Evolutionary conservation across 2,888 invertebrate genomes (phyloP).

Genomic region (Neelides folsomi): DNA sequence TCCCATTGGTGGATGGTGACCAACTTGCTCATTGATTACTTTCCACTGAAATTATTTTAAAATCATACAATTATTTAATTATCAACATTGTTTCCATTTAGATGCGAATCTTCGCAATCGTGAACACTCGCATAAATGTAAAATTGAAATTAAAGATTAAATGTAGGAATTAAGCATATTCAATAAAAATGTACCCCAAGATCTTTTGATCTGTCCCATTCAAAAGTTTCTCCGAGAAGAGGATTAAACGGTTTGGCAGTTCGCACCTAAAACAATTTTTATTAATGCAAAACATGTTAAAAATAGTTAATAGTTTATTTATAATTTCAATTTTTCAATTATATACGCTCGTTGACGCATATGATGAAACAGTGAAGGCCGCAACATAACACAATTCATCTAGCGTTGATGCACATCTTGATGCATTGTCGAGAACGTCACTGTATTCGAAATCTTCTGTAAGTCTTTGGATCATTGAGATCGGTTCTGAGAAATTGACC

Average conservation of each 20-base stretch:
- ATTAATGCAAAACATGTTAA: neutral
- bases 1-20: slow-evolving; percentile 97
- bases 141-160: too few relatives aligned
- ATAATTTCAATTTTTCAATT: neutral
- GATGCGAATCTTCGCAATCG: too few relatives aligned
- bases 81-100: too few relatives aligned
- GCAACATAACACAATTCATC: slow-evolving; percentile 94
- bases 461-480: slow-evolving; percentile 94
- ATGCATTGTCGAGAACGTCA: slow-evolving; percentile 71
- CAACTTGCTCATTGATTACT: slow-evolving; percentile 85
- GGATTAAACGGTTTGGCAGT: slow-evolving; percentile 98
- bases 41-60: slow-evolving; percentile 49
- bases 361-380: slow-evolving; percentile 83
- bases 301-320: too few relatives aligned
- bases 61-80: too few relatives aligned
- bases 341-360: slow-evolving; percentile 57
- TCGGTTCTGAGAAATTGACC: slow-evolving; percentile 94
- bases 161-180: too few relatives aligned
- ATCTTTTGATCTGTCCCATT: slow-evolving; percentile 89
- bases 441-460: slow-evolving; percentile 97
- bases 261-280: slow-evolving; percentile 37
- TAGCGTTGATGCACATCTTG: slow-evolving; percentile 64
- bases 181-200: slow-evolving; percentile 48
- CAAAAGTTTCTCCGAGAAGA: slow-evolving; percentile 86
- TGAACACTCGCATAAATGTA: too few relatives aligned